phyloP scores from a whole-genome alignment of 2,113 vertebrate species.

The Gallinago undulata region DNA sequence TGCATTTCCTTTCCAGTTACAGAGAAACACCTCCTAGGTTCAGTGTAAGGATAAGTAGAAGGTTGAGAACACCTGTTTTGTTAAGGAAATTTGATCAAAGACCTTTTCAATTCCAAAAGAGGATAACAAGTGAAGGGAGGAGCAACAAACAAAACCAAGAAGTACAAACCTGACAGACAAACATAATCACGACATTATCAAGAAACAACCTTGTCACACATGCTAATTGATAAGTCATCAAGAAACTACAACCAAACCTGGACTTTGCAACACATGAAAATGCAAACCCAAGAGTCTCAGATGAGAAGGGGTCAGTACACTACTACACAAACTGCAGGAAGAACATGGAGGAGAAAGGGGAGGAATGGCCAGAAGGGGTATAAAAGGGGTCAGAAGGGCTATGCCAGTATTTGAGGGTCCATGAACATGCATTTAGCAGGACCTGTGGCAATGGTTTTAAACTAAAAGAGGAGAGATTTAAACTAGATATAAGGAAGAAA shows the following conservation, averaged over 20 bases:
- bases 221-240: background rate
- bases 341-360: background rate
- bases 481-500: background rate
- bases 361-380: background rate
- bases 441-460: background rate
- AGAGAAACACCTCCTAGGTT: background rate
- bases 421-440: accelerated
- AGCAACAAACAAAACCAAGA: background rate
- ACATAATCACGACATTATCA: background rate
- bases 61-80: background rate
- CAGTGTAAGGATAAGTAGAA: background rate
- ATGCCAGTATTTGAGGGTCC: background rate
- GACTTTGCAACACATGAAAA: background rate
- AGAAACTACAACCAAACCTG: background rate
- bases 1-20: background rate
- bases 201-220: background rate
- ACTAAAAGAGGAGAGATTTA: background rate
- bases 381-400: background rate
- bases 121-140: background rate
- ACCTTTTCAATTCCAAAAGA: background rate
- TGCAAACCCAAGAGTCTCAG: background rate
- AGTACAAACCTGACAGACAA: background rate
- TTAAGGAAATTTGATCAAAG: background rate
- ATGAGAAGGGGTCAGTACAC: background rate
- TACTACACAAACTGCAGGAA: background rate